Conservation (phyloP, 2,113 vertebrate genomes). For the Dasyornis broadbenti region DNA sequence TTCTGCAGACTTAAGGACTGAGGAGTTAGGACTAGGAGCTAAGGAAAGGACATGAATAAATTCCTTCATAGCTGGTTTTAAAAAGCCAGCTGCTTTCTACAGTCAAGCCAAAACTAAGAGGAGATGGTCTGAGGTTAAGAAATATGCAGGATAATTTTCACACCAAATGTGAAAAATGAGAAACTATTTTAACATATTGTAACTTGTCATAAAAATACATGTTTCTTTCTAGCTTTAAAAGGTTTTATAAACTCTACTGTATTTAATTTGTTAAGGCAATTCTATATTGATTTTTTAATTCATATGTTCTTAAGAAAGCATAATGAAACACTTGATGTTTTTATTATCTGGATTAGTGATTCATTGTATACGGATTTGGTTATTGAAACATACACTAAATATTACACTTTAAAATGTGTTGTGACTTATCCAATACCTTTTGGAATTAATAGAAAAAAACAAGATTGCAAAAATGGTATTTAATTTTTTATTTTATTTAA, state of each 20-base stretch:
- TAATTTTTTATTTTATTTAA: conserved; percentile 1
- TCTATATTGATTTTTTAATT: conserved; percentile 39
- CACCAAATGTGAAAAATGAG: background rate
- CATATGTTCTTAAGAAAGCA: conserved; percentile 2
- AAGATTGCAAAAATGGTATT: background rate
- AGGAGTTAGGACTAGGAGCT: background rate
- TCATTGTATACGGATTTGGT: background rate
- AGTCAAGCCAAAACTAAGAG: background rate
- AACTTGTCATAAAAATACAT: background rate
- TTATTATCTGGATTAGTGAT: background rate
- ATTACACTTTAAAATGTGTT: conserved; percentile 29
- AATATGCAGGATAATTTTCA: background rate
- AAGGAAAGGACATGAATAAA: background rate
- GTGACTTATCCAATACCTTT: conserved; percentile 7
- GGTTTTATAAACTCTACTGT: background rate
- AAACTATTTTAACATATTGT: background rate
- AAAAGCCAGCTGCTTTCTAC: background rate
- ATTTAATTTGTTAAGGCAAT: background rate
- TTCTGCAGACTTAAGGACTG: background rate
- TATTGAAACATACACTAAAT: conserved; percentile 10
- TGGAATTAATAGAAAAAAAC: conserved; percentile 36
- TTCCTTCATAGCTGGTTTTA: background rate
- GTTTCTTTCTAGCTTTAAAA: background rate
- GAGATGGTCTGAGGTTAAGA: background rate
- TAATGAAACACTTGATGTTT: background rate